These are phyloP conservation scores for Oreortyx pictus DNA, from an alignment of 2,797 vertebrate species.

Conservation along the genomic window DNA sequence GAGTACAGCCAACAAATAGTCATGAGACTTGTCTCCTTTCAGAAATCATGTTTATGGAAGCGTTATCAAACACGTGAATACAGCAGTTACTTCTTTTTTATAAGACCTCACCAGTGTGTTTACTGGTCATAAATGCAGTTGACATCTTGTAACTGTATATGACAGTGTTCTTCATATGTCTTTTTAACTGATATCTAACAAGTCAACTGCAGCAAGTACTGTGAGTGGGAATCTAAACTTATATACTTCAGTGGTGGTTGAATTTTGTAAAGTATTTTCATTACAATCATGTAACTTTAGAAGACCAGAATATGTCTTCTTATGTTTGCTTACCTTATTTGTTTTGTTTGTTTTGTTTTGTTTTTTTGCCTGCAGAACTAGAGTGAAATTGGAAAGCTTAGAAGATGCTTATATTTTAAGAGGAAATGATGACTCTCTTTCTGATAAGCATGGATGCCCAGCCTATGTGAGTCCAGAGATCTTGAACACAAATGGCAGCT, in stretches of 20 bases:
- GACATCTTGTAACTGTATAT: background rate
- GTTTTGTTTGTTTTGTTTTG: background rate
- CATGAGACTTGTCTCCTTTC: background rate
- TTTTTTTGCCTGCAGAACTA: constrained; percentile 80
- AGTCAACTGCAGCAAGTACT: background rate
- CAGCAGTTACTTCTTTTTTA: background rate
- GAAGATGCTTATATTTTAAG: constrained; percentile 96
- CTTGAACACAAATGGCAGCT: constrained; percentile 97
- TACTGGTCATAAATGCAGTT: background rate
- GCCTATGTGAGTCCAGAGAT: constrained; percentile 99
- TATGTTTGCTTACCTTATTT: constrained; percentile 26
- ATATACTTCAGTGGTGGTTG: background rate
- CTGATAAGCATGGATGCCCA: constrained; percentile 98
- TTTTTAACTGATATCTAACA: background rate
- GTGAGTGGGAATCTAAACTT: background rate
- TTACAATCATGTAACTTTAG: background rate
- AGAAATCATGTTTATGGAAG: background rate
- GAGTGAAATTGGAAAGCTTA: constrained; percentile 96
- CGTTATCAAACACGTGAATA: background rate
- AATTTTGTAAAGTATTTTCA: background rate
- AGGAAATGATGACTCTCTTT: constrained; percentile 93
- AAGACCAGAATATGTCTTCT: background rate
- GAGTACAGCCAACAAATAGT: background rate
- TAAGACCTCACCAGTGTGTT: background rate
- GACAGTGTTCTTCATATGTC: background rate